A percentile compares a stretch with the other conserved stretches of the same genome.
Conservation (phyloP, 2,888 invertebrate genomes). For the Apotomis betuletana region DNA sequence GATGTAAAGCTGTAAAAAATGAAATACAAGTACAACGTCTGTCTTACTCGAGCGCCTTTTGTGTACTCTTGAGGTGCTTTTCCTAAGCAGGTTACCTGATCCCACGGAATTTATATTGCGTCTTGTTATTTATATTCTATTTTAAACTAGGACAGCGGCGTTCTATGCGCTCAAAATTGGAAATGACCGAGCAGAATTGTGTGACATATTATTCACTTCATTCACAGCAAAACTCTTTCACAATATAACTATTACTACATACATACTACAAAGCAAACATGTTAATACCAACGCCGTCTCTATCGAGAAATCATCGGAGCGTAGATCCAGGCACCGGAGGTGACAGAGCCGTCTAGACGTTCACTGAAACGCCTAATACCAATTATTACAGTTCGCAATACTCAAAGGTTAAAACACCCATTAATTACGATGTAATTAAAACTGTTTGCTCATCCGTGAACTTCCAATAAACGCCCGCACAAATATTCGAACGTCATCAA, state of each 20-base stretch:
- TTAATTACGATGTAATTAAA: slow-evolving; percentile 37
- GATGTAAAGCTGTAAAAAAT: slow-evolving; percentile 16
- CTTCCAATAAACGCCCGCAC: slow-evolving; percentile 17
- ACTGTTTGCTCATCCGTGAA: slow-evolving; percentile 34
- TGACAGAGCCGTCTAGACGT: slow-evolving; percentile 22
- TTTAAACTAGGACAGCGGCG: slow-evolving; percentile 4
- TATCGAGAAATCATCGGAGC: background rate
- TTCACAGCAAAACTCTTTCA: too few relatives aligned
- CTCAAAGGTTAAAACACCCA: slow-evolving; percentile 35
- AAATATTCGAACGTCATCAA: slow-evolving; percentile 25
- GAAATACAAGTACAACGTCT: slow-evolving; percentile 18
- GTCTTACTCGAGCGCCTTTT: slow-evolving; percentile 19
- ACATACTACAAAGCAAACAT: too few relatives aligned
- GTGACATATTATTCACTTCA: background rate
- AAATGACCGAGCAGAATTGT: background rate
- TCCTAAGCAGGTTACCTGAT: slow-evolving; percentile 29
- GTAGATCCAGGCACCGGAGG: slow-evolving; percentile 12
- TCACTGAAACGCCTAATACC: slow-evolving; percentile 17
- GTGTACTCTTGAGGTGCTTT: slow-evolving; percentile 20
- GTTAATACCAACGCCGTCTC: too few relatives aligned
- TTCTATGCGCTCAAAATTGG: slow-evolving; percentile 2
- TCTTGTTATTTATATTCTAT: slow-evolving; percentile 15
- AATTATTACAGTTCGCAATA: slow-evolving; percentile 31
- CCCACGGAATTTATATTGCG: slow-evolving; percentile 27
- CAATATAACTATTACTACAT: too few relatives aligned